phyloP scores from a whole-genome alignment of 2,113 vertebrate genomes.

The Proterorhinus semilunaris region DNA sequence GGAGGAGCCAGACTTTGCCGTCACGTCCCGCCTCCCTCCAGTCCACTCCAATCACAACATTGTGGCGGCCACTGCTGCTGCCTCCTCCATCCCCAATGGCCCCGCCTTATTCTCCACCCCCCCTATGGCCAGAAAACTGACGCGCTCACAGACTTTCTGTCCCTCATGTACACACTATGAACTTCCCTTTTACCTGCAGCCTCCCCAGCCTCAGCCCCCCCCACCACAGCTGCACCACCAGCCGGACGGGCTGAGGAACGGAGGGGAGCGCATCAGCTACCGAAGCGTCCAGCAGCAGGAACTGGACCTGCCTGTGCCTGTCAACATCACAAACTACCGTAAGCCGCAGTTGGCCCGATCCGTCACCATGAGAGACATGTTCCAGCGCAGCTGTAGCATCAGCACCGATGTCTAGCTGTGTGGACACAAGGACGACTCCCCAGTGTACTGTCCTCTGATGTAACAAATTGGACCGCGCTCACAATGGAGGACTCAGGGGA shows the following conservation, averaged over 20 bases:
- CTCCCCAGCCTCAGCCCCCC: conserved; percentile 75
- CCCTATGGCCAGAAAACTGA: conserved; percentile 79
- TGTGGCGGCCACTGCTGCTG: conserved; percentile 77
- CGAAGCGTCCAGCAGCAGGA: conserved; percentile 86
- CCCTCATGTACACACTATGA: conserved; percentile 86
- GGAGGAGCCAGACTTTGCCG: conserved; percentile 96
- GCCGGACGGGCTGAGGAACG: conserved; percentile 76
- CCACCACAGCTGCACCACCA: conserved; percentile 80
- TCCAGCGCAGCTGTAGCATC: conserved; percentile 92
- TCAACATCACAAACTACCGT: conserved; percentile 80
- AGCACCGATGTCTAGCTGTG: conserved; percentile 89
- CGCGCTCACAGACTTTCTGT: conserved; percentile 83
- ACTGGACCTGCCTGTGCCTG: conserved; percentile 78
- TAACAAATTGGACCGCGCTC: conserved; percentile 23
- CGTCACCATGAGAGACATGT: conserved; percentile 93
- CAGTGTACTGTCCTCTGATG: conserved; percentile 18
- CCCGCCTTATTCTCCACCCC: conserved; percentile 83
- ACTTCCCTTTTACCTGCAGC: conserved; percentile 90
- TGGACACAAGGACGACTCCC: conserved; percentile 3
- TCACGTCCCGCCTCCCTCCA: conserved; percentile 87
- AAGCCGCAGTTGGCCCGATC: conserved; percentile 89
- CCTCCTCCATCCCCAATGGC: conserved; percentile 82
- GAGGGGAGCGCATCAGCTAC: conserved; percentile 86
- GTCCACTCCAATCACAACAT: conserved; percentile 90
- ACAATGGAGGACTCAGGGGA: conserved; percentile 46